phyloP scores from a whole-genome alignment of 2,797 vertebrate genomes.

The Arremon brunneinucha region DNA sequence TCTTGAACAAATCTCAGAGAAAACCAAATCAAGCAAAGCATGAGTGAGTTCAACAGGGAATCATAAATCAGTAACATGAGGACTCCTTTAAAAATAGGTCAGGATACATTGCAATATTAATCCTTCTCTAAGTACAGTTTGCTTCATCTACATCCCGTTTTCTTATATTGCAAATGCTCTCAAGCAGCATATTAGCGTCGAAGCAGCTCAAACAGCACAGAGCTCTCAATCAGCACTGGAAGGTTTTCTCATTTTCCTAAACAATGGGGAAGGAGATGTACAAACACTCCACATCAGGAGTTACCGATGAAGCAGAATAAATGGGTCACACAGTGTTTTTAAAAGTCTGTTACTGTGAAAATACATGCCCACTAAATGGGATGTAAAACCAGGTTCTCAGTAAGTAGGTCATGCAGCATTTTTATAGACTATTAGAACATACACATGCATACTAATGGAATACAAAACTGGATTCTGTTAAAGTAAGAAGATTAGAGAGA shows the following conservation, averaged over 20 bases:
- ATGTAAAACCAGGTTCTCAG: conserved; percentile 52
- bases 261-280: not conserved
- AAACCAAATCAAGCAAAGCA: not conserved
- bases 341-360: conserved; percentile 30
- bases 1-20: not conserved
- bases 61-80: conserved; percentile 15
- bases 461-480: conserved; percentile 38
- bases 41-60: not conserved
- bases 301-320: conserved; percentile 41
- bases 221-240: not conserved
- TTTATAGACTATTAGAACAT: conserved; percentile 48
- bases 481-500: conserved; percentile 63
- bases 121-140: not conserved
- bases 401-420: conserved; percentile 59
- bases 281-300: not conserved
- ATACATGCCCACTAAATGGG: conserved; percentile 35
- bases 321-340: conserved; percentile 50
- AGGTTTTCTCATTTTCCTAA: not conserved
- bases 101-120: conserved; percentile 37
- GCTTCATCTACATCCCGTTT: not conserved
- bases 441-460: conserved; percentile 62
- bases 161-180: not conserved
- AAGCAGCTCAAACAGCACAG: not conserved
- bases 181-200: not conserved
- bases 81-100: conserved; percentile 47